Evolutionary conservation across 2,113 vertebrate genomes (phyloP), one percentile per base, ranked within the genome.

Genomic region (Dunckerocampus dactyliophorus): DNA sequence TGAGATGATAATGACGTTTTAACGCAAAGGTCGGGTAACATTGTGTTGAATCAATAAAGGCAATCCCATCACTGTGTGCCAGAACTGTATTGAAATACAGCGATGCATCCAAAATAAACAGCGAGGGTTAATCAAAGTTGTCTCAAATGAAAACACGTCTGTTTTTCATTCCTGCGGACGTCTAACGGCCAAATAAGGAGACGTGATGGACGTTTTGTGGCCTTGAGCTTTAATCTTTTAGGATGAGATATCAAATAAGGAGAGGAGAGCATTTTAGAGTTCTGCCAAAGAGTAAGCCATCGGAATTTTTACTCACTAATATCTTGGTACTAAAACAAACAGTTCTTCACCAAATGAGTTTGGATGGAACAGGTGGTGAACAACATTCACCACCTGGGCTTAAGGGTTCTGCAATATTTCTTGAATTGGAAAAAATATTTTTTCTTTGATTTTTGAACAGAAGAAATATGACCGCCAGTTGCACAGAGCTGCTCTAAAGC

Each of bases 21-120:
- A 34, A 34, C 31, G 7, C 39, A 43, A 43, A 43, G 39, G 39
- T 43, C 37, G 11, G 37, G 37, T 12, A 39, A 39, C 10, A 5
- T 5, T 34, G 31, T 2, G 7, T 34, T 34, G 31, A 34, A 34
- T 34, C 39, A 43, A 43, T 2, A 14, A 14, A 43, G 13, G 13
- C 2, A 14, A 43, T 43, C 39, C 39, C 39, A 43, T 43, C 39
- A 14, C 31, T 8, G 31, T 34, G 31, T 34, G 31, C 31, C 31
- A 34, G 6, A 34, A 34, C 31, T 2, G 31, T 5, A 8, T 34
- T 8, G 31, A 34, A 34, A 8, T 34, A 7, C 31, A 34, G 4
- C 31, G 1, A 34, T 43, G 12, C 39, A 42, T 55, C 63, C 74
- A 71, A 63, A 15, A 61, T 31, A 73, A 81, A 77, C 49, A 59